Base-by-base conservation (phyloP, 2,888 invertebrate genomes). In the Panzeria rudis region DNA sequence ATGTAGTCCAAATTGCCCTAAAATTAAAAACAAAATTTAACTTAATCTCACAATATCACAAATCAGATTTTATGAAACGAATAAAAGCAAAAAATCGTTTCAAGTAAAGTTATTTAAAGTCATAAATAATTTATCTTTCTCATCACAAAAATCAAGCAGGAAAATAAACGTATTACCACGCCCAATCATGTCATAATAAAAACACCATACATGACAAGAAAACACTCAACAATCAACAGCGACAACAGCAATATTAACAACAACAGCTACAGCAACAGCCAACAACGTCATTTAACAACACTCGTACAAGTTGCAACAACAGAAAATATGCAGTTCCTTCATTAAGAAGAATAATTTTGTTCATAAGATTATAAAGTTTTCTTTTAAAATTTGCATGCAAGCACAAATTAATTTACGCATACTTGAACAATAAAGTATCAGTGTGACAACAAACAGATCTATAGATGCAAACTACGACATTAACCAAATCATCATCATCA, bases 101-200 rank as follows among this genome's bases (percentile, higher is more conserved):
- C 25, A n/a, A 38, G 20, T 59, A 59, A 69, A 68, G 61, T 25
- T 15, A 76, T 64, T 73, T 61, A 41, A 59, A 69, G 82, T 82
- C 69, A 76, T 66, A 82, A 79, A 79, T 85, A 78, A 85, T 85
- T 85, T 78, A 85, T 85, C 82, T 82, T 80, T 56, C 78, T 75
- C 85, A 79, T 80, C 72, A 68, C 0, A 68, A 62, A 77, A 64
- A n/a, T 52, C 23, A 35, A 32, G 17, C 44, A 44, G 25, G 15
- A 71, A 54, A 47, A 44, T 25, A 69, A 69, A 64, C 62, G 59
- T 71, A 82, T 85, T 85, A 85, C 85, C 82, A 85, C 85, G 85
- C 85, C 85, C 85, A 79, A 85, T 78, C 73, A 75, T 82, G 84
- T 81, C 84, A 84, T 77, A 77, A 77, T 77, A 84, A 25, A 69